Conservation (phyloP, 2,113 vertebrate species). For the Mixornis gularis region DNA sequence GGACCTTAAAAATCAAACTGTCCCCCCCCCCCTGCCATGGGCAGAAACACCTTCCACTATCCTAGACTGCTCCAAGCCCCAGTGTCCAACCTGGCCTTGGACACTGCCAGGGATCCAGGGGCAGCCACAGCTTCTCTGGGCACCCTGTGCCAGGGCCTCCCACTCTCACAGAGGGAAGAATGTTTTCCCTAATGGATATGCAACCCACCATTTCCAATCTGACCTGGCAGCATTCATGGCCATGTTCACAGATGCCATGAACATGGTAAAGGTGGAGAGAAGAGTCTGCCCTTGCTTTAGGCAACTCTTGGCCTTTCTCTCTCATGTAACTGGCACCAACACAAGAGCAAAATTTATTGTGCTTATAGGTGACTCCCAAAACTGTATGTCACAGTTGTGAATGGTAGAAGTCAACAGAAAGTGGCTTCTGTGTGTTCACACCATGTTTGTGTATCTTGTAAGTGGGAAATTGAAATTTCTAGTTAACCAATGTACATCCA, state of each 20-base stretch:
- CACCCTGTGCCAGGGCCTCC: not conserved
- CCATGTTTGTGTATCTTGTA: not conserved
- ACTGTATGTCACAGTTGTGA: not conserved
- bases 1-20: not conserved
- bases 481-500: not conserved
- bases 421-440: not conserved
- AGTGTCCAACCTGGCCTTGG: too few species aligned
- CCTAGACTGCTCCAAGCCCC: not conserved
- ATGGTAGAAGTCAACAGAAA: not conserved
- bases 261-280: not conserved
- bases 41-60: not conserved
- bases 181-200: not conserved
- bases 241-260: not conserved
- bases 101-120: not conserved
- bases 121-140: not conserved
- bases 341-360: not conserved
- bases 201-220: not conserved
- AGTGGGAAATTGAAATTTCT: not conserved
- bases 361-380: not conserved
- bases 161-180: not conserved
- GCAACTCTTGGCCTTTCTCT: not conserved
- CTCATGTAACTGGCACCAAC: too few species aligned
- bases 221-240: not conserved
- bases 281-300: not conserved
- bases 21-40: fast-evolving